A percentile compares a stretch with the other conserved stretches of the same genome.
phyloP scores from a whole-genome alignment of 2,797 vertebrate genomes.

The Echiichthys vipera region DNA sequence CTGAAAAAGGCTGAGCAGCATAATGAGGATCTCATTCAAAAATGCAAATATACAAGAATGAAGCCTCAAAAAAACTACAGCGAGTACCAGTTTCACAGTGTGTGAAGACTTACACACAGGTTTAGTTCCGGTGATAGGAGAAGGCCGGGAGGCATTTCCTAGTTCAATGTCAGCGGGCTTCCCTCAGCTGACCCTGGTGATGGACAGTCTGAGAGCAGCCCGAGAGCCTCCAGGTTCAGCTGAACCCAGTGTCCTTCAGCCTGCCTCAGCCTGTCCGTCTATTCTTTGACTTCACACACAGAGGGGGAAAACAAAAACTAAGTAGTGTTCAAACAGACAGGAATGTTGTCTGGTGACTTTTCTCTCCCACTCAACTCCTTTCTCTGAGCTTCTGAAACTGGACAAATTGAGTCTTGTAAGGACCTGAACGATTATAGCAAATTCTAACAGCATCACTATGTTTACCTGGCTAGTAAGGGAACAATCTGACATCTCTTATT shows the following conservation, averaged over 20 bases:
- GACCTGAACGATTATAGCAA: neutral
- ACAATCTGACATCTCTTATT: neutral
- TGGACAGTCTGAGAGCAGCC: neutral
- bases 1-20: no score
- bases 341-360: constrained; percentile 43
- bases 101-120: no score
- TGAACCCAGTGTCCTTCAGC: constrained; percentile 63
- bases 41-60: neutral
- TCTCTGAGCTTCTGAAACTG: neutral
- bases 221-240: constrained; percentile 53
- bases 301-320: constrained; percentile 13
- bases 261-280: constrained; percentile 25
- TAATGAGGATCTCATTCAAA: no score
- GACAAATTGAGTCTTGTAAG: no score
- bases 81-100: neutral
- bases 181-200: constrained; percentile 35
- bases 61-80: neutral
- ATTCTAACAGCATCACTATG: neutral
- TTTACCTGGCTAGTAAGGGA: neutral
- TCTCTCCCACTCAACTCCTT: neutral
- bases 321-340: constrained; percentile 30
- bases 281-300: constrained; percentile 41
- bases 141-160: constrained; percentile 37
- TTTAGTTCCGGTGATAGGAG: neutral
- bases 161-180: constrained; percentile 51